Evolutionary conservation across 2,113 vertebrate species (phyloP).

Genomic region (Clarias magur): DNA sequence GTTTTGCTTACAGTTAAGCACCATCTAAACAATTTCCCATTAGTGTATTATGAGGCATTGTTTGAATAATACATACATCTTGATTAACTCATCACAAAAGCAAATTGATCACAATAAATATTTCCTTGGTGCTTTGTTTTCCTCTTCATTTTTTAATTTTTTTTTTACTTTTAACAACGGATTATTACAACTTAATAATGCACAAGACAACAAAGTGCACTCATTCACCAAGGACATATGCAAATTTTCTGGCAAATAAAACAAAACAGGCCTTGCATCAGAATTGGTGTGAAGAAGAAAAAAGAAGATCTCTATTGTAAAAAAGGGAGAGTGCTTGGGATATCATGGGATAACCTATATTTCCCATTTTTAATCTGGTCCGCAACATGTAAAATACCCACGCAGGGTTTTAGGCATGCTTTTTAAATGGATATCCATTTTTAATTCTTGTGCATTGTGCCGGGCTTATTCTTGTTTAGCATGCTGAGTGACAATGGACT

Average conservation of each 20-base stretch:
- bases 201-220: not conserved
- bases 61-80: conserved; percentile 73
- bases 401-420: conserved; percentile 44
- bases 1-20: conserved; percentile 71
- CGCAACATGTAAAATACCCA: conserved; percentile 62
- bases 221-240: conserved; percentile 33
- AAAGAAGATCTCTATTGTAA: conserved; percentile 7
- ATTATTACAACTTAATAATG: conserved; percentile 10
- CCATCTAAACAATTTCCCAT: conserved; percentile 77
- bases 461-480: conserved; percentile 65
- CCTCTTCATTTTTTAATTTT: not conserved
- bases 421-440: conserved; percentile 34
- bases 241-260: conserved; percentile 35
- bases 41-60: conserved; percentile 72
- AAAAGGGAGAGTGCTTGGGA: conserved; percentile 35
- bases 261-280: conserved; percentile 24
- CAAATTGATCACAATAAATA: conserved; percentile 62
- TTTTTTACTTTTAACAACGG: not conserved
- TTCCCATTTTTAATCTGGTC: conserved; percentile 63
- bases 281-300: conserved; percentile 22
- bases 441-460: conserved; percentile 57
- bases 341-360: conserved; percentile 72
- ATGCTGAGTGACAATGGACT: conserved; percentile 65
- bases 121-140: conserved; percentile 25
- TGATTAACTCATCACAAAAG: conserved; percentile 72